Base-by-base conservation (phyloP, 2,113 vertebrate species). In the Lipotes vexillifer region DNA sequence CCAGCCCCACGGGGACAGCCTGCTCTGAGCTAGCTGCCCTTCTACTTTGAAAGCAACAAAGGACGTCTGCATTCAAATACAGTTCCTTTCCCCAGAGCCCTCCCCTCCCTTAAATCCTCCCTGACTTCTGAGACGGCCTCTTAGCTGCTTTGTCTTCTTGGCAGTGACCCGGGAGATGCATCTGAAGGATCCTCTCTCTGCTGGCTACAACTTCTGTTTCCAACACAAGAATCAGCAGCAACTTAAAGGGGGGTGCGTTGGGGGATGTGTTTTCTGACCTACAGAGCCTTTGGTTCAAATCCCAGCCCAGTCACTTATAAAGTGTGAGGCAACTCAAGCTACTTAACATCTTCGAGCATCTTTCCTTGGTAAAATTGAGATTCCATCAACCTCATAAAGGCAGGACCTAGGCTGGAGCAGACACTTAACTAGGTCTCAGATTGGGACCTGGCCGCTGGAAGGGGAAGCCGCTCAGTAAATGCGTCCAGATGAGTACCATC, bases 241-340 rank as follows among this genome's bases (percentile, higher is more conserved):
- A 1, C 8, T 17, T 74, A 15, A 18, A 74, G 1, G 8, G 38
- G 55, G 36, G 55, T 17, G 8, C 0, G 0, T 46, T 0, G 1
- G 44, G 9, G 25, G 2, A 12, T 0, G 9, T 65, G 11, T 52
- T 52, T 23, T n/a, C 25, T 29, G 23, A 36, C 59, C 38, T 4
- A 13, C 7, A 49, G 23, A 75, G 31, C 9, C 38, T 33, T 29
- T 0, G 17, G 31, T 29, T 89, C 87, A 63, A 18, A 63, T 5
- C 7, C 31, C 14, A 63, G 71, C 31, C 31, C 10, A 8, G 31
- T 14, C 38, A 25, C 31, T 63, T n/a, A 21, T 4, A 63, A 44
- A n/a, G 14, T 1, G 9, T 12, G 21, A 23, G 15, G 69, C 87
- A 63, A 46, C 8, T 27, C 31, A 27, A 36, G 14, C 15, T n/a